Conservation (phyloP, 2,888 invertebrate species). For the Criorhina ranunculi region DNA sequence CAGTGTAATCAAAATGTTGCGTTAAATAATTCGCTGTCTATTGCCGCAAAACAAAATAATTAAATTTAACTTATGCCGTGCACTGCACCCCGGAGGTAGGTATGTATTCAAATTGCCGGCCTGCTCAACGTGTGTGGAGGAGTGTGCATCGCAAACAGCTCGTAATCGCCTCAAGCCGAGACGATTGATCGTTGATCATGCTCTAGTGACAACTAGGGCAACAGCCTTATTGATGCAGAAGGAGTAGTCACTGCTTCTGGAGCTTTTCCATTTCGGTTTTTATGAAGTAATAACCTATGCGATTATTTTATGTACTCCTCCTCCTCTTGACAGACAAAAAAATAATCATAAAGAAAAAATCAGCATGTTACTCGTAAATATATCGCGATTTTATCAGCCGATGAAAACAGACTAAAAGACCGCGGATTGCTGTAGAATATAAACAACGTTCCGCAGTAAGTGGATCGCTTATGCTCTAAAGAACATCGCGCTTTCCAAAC, state of each 20-base stretch:
- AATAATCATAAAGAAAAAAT: not conserved
- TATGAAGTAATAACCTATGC: constrained; percentile 61
- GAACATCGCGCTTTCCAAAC: constrained; percentile 62
- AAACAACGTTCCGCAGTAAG: constrained; percentile 53
- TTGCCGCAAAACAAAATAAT: constrained; percentile 73
- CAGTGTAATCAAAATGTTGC: constrained; percentile 49
- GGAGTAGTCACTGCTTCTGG: constrained; percentile 47
- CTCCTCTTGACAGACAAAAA: constrained; percentile 54
- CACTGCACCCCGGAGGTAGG: constrained; percentile 46
- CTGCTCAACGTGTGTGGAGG: constrained; percentile 35
- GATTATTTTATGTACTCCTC: constrained; percentile 53
- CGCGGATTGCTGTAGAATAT: constrained; percentile 42
- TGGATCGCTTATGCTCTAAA: constrained; percentile 50
- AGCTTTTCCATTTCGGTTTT: constrained; percentile 35
- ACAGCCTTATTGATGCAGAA: constrained; percentile 34
- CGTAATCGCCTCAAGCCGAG: constrained; percentile 37
- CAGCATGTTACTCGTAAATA: constrained; percentile 24
- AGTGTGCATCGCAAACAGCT: constrained; percentile 58
- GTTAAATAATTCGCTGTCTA: constrained; percentile 63
- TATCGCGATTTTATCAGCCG: constrained; percentile 67
- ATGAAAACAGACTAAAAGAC: constrained; percentile 44
- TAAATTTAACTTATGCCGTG: constrained; percentile 69
- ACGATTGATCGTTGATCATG: constrained; percentile 58
- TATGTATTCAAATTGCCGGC: constrained; percentile 48
- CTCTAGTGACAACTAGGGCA: constrained; percentile 58